A percentile compares a stretch with the other conserved stretches of the same genome.
Evolutionary conservation across 53 echinoderm and acorn worm genomes (phyloP).

Genomic region (Patiria pectinifera): DNA sequence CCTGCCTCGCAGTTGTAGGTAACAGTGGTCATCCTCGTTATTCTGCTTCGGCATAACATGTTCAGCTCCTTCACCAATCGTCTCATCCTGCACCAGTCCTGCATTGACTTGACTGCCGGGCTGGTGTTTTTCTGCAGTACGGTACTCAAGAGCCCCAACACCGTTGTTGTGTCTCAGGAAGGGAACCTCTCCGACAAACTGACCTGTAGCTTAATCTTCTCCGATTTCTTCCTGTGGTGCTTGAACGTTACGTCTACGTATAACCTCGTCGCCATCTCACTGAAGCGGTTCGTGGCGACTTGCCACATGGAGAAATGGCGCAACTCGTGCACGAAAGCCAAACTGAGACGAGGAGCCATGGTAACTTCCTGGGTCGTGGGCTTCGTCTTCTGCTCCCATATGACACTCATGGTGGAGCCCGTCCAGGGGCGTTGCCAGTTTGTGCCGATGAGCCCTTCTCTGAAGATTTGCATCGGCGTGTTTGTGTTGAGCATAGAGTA

Average conservation of each 20-base stretch:
- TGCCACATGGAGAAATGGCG: background rate
- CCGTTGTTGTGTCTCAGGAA: background rate
- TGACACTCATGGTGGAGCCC: too few relatives aligned
- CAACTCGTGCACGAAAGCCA: too few relatives aligned
- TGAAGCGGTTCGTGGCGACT: background rate
- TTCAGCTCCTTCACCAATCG: background rate
- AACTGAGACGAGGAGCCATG: too few relatives aligned
- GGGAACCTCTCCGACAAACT: background rate
- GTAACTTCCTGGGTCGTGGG: background rate
- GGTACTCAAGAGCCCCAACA: background rate
- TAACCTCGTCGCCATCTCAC: slow-evolving; percentile 23
- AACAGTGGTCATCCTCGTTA: slow-evolving; percentile 20
- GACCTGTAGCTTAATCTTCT: background rate
- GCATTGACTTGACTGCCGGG: background rate
- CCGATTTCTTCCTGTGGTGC: slow-evolving; percentile 11
- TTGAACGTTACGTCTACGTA: slow-evolving; percentile 30
- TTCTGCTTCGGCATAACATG: background rate
- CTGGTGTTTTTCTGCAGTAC: slow-evolving; percentile 3
- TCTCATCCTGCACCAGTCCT: slow-evolving; percentile 27
- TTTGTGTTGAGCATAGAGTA: too few relatives aligned
- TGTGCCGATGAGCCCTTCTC: too few relatives aligned
- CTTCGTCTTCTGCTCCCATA: too few relatives aligned
- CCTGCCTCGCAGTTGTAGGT: background rate
- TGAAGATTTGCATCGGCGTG: too few relatives aligned
- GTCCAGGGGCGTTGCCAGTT: too few relatives aligned